These are phyloP conservation scores for Maniola jurtina DNA, from an alignment of 1,140 invertebrate species.

Conservation along the genomic window DNA sequence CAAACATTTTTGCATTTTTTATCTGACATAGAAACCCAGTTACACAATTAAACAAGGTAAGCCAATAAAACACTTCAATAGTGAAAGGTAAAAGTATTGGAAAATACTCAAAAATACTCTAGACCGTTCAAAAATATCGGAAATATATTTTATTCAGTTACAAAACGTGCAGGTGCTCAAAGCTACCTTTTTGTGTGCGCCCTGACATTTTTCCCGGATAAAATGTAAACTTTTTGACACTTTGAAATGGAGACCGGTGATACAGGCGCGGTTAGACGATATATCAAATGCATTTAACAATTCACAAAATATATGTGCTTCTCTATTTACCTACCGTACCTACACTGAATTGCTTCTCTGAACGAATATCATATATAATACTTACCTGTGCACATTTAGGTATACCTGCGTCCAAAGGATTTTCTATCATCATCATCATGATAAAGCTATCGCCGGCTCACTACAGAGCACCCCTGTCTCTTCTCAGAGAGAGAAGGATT, in stretches of 20 bases:
- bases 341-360: no score
- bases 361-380: no score
- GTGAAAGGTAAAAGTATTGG: conserved; percentile 1
- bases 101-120: conserved; percentile 1
- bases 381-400: no score
- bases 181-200: background rate
- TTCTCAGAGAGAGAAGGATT: no score
- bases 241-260: conserved; percentile 10
- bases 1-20: no score
- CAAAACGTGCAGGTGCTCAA: conserved; percentile 7
- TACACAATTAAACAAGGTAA: no score
- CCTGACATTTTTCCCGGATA: conserved; percentile 3
- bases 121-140: background rate
- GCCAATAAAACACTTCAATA: background rate
- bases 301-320: background rate
- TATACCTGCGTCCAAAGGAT: no score
- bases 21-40: no score
- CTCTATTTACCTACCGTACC: no score
- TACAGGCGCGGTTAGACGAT: background rate
- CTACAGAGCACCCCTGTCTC: no score
- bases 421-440: no score
- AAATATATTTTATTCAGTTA: conserved; percentile 2
- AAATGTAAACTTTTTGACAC: conserved; percentile 13
- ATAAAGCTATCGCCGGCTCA: no score
- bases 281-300: background rate